Evolutionary conservation across 2,797 vertebrate species (phyloP).

Genomic region (Acrocephalus scirpaceus): DNA sequence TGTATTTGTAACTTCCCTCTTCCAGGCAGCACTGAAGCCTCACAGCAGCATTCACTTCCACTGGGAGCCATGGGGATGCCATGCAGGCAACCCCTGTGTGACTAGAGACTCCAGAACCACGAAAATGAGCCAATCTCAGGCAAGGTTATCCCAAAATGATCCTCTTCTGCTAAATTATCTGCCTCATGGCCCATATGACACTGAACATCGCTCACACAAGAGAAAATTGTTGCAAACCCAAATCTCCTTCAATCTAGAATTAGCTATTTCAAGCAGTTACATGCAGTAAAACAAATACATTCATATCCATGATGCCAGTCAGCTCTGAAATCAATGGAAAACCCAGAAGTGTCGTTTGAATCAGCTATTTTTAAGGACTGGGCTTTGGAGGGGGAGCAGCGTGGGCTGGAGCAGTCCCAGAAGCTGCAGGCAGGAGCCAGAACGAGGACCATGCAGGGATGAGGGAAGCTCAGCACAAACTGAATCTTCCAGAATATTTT

Average conservation of each 20-base stretch:
- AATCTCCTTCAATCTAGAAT: background rate
- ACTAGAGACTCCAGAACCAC: rapidly evolving
- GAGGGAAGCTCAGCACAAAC: background rate
- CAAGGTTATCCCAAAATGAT: background rate
- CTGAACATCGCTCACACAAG: background rate
- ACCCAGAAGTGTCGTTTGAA: background rate
- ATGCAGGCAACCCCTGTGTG: rapidly evolving
- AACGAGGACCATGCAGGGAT: background rate
- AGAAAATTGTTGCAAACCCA: background rate
- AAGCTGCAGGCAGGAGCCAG: background rate
- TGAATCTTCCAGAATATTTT: background rate
- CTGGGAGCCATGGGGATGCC: rapidly evolving
- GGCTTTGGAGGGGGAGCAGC: background rate
- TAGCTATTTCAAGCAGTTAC: rapidly evolving
- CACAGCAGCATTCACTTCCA: background rate
- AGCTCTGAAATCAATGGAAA: background rate
- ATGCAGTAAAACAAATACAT: background rate
- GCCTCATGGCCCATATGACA: background rate
- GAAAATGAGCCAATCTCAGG: background rate
- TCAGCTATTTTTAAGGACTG: rapidly evolving
- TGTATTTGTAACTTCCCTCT: background rate
- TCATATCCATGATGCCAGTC: background rate
- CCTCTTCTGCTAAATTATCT: background rate
- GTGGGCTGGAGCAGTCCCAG: background rate
- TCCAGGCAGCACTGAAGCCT: background rate